Evolutionary conservation across 2,797 vertebrate genomes (phyloP).

Genomic region (Gobio occitaniae): DNA sequence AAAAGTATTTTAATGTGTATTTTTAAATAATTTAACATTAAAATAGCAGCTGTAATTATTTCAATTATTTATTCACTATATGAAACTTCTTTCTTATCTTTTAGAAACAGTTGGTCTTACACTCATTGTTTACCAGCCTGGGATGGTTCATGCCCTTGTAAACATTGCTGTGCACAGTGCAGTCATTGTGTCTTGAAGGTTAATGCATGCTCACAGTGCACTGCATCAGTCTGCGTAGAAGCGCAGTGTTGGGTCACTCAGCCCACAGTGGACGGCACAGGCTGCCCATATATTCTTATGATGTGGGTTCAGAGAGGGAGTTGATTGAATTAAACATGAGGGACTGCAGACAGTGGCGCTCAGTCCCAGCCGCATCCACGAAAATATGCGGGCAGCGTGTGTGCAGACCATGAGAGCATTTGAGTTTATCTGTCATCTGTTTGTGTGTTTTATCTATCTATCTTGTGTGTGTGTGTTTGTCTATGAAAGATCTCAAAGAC

Average conservation of each 20-base stretch:
- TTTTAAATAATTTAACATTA: not conserved
- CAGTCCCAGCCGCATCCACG: not conserved
- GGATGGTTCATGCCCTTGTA: not conserved
- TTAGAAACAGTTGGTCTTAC: not conserved
- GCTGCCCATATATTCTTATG: constrained; percentile 43
- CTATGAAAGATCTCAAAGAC: not conserved
- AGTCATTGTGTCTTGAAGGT: constrained; percentile 55
- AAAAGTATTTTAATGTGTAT: not conserved
- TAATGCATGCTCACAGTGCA: constrained; percentile 55
- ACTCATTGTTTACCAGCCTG: constrained; percentile 13
- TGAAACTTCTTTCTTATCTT: not conserved
- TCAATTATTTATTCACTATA: not conserved
- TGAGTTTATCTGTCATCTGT: constrained; percentile 36
- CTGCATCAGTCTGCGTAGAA: not conserved
- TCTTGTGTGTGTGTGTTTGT: not conserved
- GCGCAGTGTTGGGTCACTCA: constrained; percentile 44
- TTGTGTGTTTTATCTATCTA: not conserved
- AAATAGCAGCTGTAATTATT: not conserved
- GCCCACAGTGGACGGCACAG: constrained; percentile 19
- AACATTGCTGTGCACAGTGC: constrained; percentile 37
- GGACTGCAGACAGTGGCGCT: constrained; percentile 38
- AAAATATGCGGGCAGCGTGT: constrained; percentile 14
- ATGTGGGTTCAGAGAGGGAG: constrained; percentile 50
- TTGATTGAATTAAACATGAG: constrained; percentile 58
- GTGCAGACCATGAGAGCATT: not conserved